phyloP scores from a whole-genome alignment of 1,140 invertebrate species.

The Leptinotarsa texana region DNA sequence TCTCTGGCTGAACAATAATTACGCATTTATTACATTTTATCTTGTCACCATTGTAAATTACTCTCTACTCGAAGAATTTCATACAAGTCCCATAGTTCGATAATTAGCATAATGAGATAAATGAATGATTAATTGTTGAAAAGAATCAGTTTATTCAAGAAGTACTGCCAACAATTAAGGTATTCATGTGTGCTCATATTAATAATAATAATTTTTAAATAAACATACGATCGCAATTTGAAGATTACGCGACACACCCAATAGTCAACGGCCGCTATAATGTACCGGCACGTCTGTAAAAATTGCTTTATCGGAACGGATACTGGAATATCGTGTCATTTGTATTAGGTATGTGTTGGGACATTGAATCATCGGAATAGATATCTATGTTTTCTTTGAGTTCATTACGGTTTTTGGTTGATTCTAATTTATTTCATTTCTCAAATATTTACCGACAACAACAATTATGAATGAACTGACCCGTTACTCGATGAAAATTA shows the following conservation, averaged over 20 bases:
- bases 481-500: too few relatives aligned
- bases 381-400: too few relatives aligned
- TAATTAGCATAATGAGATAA: conserved; percentile 37
- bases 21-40: conserved; percentile 28
- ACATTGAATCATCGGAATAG: too few relatives aligned
- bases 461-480: too few relatives aligned
- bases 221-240: background rate
- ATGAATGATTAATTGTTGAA: conserved; percentile 32
- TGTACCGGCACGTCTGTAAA: background rate
- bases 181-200: conserved; percentile 23
- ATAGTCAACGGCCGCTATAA: background rate
- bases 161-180: conserved; percentile 31
- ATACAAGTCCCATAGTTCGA: conserved; percentile 28
- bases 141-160: conserved; percentile 31
- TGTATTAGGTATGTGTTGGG: background rate
- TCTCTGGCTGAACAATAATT: conserved; percentile 25
- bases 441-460: too few relatives aligned
- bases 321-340: background rate
- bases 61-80: conserved; percentile 12
- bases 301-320: background rate
- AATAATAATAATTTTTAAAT: conserved; percentile 1
- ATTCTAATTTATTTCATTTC: too few relatives aligned
- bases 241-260: conserved; percentile 2
- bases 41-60: conserved; percentile 22
- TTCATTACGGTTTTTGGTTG: too few relatives aligned